Evolutionary conservation across 2,113 vertebrate species (phyloP), one percentile per base, ranked within the genome.

Genomic region (Chinchilla lanigera): DNA sequence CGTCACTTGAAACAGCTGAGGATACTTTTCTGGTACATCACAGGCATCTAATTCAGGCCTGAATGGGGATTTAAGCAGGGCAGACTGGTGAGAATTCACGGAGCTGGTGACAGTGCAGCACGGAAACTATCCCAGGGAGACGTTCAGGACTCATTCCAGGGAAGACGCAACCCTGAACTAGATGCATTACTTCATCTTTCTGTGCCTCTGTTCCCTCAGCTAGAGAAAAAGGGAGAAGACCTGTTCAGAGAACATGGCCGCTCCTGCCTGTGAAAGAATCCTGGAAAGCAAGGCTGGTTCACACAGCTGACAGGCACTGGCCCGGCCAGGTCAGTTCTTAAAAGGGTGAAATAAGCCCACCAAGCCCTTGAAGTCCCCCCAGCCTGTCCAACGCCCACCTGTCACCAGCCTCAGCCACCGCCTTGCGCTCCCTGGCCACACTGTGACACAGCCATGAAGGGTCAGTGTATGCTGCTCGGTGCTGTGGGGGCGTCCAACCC

Each of bases 21-120:
- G 99, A 88, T 99, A 99, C 98, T 99, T 99, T 98, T 99, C 99
- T 82, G 99, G 99, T 96, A 99, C 99, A 96, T 99, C 99, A 35
- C 99, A 99, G 1, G 99, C 99, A 96, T 99, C 99, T 95, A 99
- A 98, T 97, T 99, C 99, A 50, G 99, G 99, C 96, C 99, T 99
- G 98, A 92, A 97, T 0, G 81, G 63, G 52, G 22, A 88, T 93
- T 92, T 81, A 71, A 86, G 96, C 95, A 65, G 83, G 67, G 11
- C 33, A 94, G 35, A 38, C 38, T 20, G 47, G 30, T 85, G 58
- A 41, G 60, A 84, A 58, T 22, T 41, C 80, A 54, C 24, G 30
- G 47, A 17, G 63, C 7, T 26, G 52, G 60, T 16, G 8, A 73
- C 24, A 41, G 47, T 38, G 58, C 60, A 44, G 30, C 87, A 82